Base-by-base conservation (phyloP, 2,797 vertebrate species). In the Gambusia yucatana region DNA sequence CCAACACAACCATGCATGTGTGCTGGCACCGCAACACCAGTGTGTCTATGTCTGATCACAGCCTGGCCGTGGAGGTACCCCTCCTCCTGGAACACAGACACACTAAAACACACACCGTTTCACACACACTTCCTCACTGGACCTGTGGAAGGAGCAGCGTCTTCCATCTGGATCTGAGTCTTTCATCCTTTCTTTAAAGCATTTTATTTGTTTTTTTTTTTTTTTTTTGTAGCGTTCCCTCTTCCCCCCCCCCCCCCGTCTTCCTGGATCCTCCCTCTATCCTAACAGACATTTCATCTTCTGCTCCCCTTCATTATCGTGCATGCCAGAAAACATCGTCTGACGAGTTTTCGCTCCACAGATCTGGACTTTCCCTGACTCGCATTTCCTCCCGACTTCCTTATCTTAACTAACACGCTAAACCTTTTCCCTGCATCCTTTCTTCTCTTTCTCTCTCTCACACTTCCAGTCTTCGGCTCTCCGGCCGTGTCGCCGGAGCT, bases 1-100 rank as follows among this genome's bases (percentile, higher is more conserved):
- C 97, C 95, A 98, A 97, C 95, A 98, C 97, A 79, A 98, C 97
- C 55, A 94, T 98, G 96, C 97, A 98, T 71, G 97, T 99, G 94
- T 99, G 98, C 96, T 99, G 98, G 98, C 97, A 97, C 94, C 97
- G 98, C 87, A 97, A 97, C 96, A 98, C 97, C 80, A 99, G 97
- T 11, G 96, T 99, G 94, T 99, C 98, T 92, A 97, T 98, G 96
- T 95, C 96, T 9, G 98, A 99, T 93, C 97, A 96, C 96, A 97
- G 97, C 82, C 96, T 96, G 77, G 97, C 98, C 30, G 96, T 98
- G 25, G 97, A 99, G 98, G 98, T 99, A 97, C 88, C 83, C 82
- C 87, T 79, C 82, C 87, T 72, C 77, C 77, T 28, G 59, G 50
- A 65, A 83, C 78, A 33, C 25, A 25, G 2, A 2, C 25, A n/a